These are phyloP conservation scores for Akabosia matsudoensis DNA, from an alignment of 1,140 invertebrate species.

Conservation along the genomic window DNA sequence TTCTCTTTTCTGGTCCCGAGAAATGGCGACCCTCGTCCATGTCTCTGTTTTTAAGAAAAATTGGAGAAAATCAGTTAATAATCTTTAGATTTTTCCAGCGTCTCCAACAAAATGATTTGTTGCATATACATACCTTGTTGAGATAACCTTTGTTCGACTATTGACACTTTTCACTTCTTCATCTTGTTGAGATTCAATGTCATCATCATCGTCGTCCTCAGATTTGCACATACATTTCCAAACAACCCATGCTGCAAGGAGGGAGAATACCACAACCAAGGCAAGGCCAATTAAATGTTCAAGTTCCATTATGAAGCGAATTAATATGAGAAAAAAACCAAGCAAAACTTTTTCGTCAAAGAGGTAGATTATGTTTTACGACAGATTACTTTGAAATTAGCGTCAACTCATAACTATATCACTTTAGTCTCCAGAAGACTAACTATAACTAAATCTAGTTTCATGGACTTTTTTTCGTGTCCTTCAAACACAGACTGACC, in stretches of 20 bases:
- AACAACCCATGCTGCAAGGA: background rate
- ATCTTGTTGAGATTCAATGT: background rate
- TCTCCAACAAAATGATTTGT: background rate
- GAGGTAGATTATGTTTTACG: too few relatives aligned
- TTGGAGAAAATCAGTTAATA: background rate
- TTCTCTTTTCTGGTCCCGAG: background rate
- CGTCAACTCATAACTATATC: too few relatives aligned
- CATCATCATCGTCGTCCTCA: background rate
- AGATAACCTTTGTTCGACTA: background rate
- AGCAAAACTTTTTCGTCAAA: too few relatives aligned
- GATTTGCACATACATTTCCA: conserved; percentile 1
- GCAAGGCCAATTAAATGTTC: conserved; percentile 2
- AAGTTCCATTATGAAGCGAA: background rate
- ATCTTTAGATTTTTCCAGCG: background rate
- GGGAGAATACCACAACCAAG: background rate
- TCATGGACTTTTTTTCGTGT: too few relatives aligned
- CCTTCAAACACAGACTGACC: too few relatives aligned
- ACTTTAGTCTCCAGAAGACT: too few relatives aligned
- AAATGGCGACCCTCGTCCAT: background rate
- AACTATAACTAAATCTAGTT: too few relatives aligned
- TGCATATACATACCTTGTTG: background rate
- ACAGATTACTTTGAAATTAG: too few relatives aligned
- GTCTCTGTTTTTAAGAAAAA: background rate
- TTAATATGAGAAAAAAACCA: too few relatives aligned
- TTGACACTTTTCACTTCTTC: conserved; percentile 18